These are phyloP conservation scores for Oreochromis mossambicus DNA, from an alignment of 2,797 vertebrate genomes.

Conservation along the genomic window DNA sequence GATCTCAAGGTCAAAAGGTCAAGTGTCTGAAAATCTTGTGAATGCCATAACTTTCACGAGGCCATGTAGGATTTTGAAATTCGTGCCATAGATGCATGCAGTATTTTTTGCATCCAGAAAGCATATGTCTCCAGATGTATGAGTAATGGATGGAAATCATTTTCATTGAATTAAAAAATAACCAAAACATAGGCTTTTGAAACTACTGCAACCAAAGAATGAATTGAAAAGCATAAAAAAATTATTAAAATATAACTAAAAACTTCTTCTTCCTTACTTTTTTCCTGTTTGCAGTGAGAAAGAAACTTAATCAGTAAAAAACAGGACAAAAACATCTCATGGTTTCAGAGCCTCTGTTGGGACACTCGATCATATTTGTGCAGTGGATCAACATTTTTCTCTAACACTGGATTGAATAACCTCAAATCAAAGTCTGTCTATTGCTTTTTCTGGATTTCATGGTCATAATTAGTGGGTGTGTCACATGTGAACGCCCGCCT, in stretches of 20 bases:
- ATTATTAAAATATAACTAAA: background rate
- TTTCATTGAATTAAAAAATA: background rate
- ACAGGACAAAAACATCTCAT: background rate
- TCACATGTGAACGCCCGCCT: background rate
- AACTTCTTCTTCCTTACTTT: background rate
- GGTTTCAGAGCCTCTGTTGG: background rate
- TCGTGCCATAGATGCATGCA: background rate
- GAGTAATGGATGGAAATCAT: background rate
- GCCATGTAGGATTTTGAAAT: background rate
- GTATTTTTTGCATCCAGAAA: background rate
- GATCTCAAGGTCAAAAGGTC: background rate
- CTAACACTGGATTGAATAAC: background rate
- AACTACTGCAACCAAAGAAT: background rate
- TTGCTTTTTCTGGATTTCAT: background rate
- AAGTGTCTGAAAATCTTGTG: background rate
- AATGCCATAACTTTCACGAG: accelerated
- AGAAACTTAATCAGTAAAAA: background rate
- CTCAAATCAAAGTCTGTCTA: background rate
- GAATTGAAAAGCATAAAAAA: background rate
- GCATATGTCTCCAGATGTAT: background rate
- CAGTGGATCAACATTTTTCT: background rate
- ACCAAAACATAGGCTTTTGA: background rate
- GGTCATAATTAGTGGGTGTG: background rate
- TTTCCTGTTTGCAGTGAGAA: accelerated
- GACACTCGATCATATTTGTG: background rate